These are phyloP conservation scores for Colostygia pectinataria DNA, from an alignment of 2,888 invertebrate species.

Conservation along the genomic window DNA sequence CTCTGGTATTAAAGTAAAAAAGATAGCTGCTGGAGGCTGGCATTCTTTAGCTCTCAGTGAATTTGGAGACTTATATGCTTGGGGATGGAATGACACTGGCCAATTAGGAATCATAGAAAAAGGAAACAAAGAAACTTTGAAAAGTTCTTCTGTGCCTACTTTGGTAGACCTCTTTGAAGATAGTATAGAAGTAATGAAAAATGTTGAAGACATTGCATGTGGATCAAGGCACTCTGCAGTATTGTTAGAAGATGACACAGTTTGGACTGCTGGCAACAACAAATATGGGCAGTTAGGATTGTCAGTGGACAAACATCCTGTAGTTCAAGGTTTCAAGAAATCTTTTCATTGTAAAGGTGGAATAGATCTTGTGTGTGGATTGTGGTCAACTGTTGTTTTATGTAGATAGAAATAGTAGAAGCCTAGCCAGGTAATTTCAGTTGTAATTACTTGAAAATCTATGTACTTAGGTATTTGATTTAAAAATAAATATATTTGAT, in stretches of 20 bases:
- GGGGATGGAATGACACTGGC: slow-evolving; percentile 96
- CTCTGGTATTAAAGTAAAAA: slow-evolving; percentile 87
- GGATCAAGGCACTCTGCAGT: slow-evolving; percentile 90
- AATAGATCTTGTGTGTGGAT: slow-evolving; percentile 56
- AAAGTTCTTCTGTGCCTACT: slow-evolving; percentile 61
- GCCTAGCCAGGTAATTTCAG: neutral
- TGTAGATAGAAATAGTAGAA: slow-evolving; percentile 10
- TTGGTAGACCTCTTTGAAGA: slow-evolving; percentile 64
- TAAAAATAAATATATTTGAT: no score
- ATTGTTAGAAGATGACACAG: slow-evolving; percentile 84
- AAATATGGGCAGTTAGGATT: slow-evolving; percentile 90
- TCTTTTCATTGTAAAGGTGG: slow-evolving; percentile 45
- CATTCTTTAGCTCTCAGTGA: slow-evolving; percentile 91
- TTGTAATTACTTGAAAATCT: no score
- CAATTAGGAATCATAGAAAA: slow-evolving; percentile 87
- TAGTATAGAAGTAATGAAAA: slow-evolving; percentile 69
- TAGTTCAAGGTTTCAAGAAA: slow-evolving; percentile 54
- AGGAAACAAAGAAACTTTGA: slow-evolving; percentile 40
- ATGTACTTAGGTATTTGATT: no score
- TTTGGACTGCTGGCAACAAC: slow-evolving; percentile 92
- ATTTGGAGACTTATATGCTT: slow-evolving; percentile 92
- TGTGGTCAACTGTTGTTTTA: slow-evolving; percentile 62
- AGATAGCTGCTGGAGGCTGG: slow-evolving; percentile 93
- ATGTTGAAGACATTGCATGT: slow-evolving; percentile 85
- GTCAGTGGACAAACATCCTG: slow-evolving; percentile 47